Percentiles rank a stretch among this genome's conserved stretches.
Conservation (phyloP, 2,888 invertebrate genomes). For the Pterostichus madidus region DNA sequence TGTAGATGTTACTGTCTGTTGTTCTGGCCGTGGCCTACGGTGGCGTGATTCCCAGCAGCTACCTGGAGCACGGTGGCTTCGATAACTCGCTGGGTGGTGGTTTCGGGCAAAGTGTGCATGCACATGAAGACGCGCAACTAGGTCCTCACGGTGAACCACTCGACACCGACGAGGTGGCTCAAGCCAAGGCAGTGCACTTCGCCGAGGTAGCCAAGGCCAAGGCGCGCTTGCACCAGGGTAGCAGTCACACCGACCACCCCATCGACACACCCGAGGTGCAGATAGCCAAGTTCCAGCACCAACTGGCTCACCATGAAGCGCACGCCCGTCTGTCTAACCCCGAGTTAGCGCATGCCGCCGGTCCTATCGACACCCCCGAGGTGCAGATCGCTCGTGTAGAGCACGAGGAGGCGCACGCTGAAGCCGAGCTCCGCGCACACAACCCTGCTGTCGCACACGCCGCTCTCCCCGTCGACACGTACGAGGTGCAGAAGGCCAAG, state of each 20-base stretch:
- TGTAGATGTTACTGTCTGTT: constrained; percentile 18
- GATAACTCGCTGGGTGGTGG: not conserved
- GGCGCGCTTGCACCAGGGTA: constrained; percentile 5
- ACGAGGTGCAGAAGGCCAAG: constrained; percentile 54
- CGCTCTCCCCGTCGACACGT: constrained; percentile 45
- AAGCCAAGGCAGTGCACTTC: constrained; percentile 55
- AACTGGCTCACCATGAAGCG: constrained; percentile 31
- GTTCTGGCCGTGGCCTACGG: not conserved
- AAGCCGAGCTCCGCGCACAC: constrained; percentile 40
- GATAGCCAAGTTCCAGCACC: constrained; percentile 44
- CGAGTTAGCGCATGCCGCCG: not conserved
- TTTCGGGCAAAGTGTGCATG: not conserved
- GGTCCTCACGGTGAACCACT: constrained; percentile 53
- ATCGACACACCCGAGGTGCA: constrained; percentile 61
- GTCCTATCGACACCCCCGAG: constrained; percentile 47
- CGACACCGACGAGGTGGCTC: constrained; percentile 53
- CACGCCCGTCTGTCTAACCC: constrained; percentile 43
- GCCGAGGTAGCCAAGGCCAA: constrained; percentile 56
- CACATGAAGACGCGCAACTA: constrained; percentile 30
- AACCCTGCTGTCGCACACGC: constrained; percentile 44
- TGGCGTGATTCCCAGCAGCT: not conserved
- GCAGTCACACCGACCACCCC: too few species aligned
- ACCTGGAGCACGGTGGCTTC: not conserved
- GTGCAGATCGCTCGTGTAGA: constrained; percentile 59
- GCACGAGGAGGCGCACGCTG: constrained; percentile 51